Evolutionary conservation across 2,797 vertebrate species (phyloP).

Genomic region (Sciurus vulgaris): DNA sequence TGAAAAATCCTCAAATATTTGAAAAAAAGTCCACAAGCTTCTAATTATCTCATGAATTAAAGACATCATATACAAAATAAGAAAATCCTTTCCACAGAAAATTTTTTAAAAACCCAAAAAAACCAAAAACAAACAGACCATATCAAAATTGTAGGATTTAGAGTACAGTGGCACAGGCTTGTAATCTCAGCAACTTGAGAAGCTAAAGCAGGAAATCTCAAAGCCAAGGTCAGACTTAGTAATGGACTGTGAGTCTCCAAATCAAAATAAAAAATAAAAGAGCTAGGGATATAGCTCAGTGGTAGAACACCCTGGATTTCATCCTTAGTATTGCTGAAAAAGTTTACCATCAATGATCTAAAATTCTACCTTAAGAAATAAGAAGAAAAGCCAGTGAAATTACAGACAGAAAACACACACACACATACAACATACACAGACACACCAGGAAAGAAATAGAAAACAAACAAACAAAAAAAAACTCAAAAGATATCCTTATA

Average conservation of each 20-base stretch:
- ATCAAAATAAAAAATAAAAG: no score
- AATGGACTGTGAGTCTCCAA: no score
- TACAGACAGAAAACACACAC: no score
- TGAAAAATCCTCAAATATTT: slow-evolving; percentile 29
- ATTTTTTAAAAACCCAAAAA: no score
- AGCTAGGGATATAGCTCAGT: no score
- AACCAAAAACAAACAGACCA: slow-evolving; percentile 30
- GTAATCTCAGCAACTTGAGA: no score
- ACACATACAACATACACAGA: background rate
- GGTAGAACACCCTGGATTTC: no score
- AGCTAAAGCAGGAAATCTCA: no score
- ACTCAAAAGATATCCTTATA: background rate
- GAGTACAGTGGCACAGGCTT: no score
- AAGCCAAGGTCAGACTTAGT: no score
- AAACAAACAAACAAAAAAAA: background rate
- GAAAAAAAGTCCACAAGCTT: slow-evolving; percentile 32
- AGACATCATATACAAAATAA: background rate
- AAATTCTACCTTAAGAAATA: background rate
- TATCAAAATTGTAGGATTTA: background rate
- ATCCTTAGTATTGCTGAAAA: background rate
- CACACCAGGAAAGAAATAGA: background rate
- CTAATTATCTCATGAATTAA: slow-evolving; percentile 19
- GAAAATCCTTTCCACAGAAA: background rate
- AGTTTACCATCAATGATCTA: slow-evolving; percentile 1
- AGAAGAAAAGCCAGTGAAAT: background rate